Conservation (phyloP, 1,140 invertebrate genomes). For the Caerostris extrusa region DNA sequence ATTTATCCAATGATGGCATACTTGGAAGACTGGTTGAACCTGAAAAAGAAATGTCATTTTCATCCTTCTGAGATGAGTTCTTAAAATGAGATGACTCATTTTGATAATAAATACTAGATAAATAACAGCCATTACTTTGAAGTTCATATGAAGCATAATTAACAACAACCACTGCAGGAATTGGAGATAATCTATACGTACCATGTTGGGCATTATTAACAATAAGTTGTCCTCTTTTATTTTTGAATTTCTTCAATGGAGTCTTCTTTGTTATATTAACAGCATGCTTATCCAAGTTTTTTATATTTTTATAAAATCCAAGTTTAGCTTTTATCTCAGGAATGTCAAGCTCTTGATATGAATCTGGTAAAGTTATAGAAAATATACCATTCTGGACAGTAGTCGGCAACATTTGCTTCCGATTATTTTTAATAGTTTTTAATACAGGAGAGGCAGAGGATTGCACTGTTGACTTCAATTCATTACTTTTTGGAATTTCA, state of each 20-base stretch:
- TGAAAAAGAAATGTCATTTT: neutral
- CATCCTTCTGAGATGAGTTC: neutral
- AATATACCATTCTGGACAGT: slow-evolving; percentile 43
- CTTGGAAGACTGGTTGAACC: slow-evolving; percentile 4
- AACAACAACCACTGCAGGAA: slow-evolving; percentile 68
- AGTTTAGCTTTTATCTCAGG: neutral
- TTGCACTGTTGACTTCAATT: neutral
- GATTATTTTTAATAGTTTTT: neutral
- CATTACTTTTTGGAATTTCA: neutral
- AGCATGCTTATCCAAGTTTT: neutral
- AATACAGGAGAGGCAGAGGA: neutral
- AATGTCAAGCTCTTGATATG: neutral
- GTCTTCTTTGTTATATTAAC: neutral
- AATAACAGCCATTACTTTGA: slow-evolving; percentile 25
- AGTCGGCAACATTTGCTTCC: neutral
- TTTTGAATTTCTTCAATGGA: neutral
- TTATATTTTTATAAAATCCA: neutral
- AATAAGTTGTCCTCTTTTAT: neutral
- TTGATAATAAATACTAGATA: slow-evolving; percentile 59
- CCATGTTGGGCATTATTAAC: slow-evolving; percentile 35
- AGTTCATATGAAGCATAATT: slow-evolving; percentile 56
- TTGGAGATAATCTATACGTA: slow-evolving; percentile 47
- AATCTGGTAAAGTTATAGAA: slow-evolving; percentile 47
- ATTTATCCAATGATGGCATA: slow-evolving; percentile 40
- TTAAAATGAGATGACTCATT: slow-evolving; percentile 49